Base-by-base conservation (phyloP, 2,113 vertebrate genomes). In the Montifringilla adamsi region DNA sequence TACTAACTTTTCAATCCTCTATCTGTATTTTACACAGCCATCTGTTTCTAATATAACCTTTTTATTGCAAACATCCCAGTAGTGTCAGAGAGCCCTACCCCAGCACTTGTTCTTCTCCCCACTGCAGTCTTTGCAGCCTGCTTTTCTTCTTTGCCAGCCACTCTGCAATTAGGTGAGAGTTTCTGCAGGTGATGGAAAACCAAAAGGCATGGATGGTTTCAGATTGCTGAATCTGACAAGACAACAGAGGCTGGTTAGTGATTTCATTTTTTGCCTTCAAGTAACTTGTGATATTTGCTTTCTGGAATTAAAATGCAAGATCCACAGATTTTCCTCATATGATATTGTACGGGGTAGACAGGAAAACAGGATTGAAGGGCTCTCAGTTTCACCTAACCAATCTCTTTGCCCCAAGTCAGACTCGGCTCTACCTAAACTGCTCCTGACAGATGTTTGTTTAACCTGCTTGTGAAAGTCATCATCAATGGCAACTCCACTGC, bases 381-480 rank as follows among this genome's bases (percentile, higher is more conserved):
- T 84, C 52, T 77, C 6, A 1, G 73, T 74, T 85, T 94, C 68
- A 68, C 73, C 30, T 52, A 77, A 74, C 33, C 50, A 17, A 37
- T 74, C 43, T 30, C 35, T 93, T 94, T 81, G 55, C 76, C 60
- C 35, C 73, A 60, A 0, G 72, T 44, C 88, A 90, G 50, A 27
- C 30, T 77, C 2, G 3, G 59, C 63, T 85, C 39, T 90, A 28
- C 72, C 76, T 84, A 31, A 83, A 74, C 33, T 59, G 22, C 64
- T 88, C 23, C 72, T 94, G 83, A 23, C 43, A 86, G 79, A 39
- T 80, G 35, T 84, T 96, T 88, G n/a, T 84, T 49, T 94, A 86
- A 58, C 39, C 43, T 70, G 43, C 47, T 74, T 7, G 2, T 80
- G 79, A 80, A 92, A 90, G 55, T 72, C 7, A 3, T 58, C 46